Conservation (phyloP, 2,113 vertebrate species). For the Xenopus tropicalis region UCB_Xtro_10.0 CM004452.2:22469001-22469500, state of each 20-base stretch:
- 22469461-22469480: neutral
- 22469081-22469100: constrained; percentile 13
- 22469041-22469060: constrained; percentile 37
- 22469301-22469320: neutral
- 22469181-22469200: neutral
- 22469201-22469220: constrained; percentile 4
- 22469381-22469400: neutral
- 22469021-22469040: constrained; percentile 56
- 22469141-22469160: constrained; percentile 22
- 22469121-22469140: constrained; percentile 17
- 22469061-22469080: constrained; percentile 14
- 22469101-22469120: constrained; percentile 4
- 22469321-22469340: neutral
- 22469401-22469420: neutral
- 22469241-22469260: constrained; percentile 3
- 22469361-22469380: neutral
- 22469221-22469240: neutral
- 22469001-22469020: constrained; percentile 52
- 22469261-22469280: too few relatives aligned
- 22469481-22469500: neutral
- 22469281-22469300: neutral
- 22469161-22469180: constrained; percentile 7
- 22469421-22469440: constrained; percentile 5
- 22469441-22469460: constrained; percentile 1
- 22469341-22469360: too few relatives aligned